phyloP scores from a whole-genome alignment of 1,140 invertebrate species.

The Drosophila insularis region DNA sequence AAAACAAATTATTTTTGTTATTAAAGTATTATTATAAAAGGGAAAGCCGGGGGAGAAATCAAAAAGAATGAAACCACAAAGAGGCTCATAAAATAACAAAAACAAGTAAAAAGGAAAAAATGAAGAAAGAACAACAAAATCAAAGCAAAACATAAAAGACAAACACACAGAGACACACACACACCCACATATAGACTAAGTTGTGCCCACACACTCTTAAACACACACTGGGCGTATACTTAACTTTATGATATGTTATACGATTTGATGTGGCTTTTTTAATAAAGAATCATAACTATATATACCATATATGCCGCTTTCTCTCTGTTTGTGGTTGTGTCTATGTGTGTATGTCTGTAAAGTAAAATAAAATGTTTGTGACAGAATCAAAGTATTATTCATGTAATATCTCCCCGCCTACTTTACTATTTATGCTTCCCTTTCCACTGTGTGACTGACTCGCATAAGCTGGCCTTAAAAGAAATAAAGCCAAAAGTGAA shows the following conservation, averaged over 20 bases:
- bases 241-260: conserved; percentile 12
- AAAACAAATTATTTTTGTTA: conserved; percentile 7
- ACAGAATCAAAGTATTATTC: conserved; percentile 11
- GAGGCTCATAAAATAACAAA: conserved; percentile 1
- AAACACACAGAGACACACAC: not conserved
- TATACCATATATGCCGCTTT: not conserved
- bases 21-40: conserved; percentile 9
- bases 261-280: conserved; percentile 4
- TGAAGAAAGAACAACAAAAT: conserved; percentile 1
- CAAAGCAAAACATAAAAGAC: conserved; percentile 8
- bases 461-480: conserved; percentile 10
- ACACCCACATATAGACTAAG: not conserved
- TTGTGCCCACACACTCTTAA: not conserved
- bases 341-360: not conserved
- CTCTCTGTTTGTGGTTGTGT: not conserved
- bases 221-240: conserved; percentile 2
- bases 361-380: conserved; percentile 5
- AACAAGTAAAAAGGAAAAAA: not conserved
- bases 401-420: not conserved
- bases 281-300: conserved; percentile 11
- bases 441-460: not conserved
- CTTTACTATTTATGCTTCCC: not conserved
- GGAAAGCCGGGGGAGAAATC: not conserved
- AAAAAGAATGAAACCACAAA: conserved; percentile 2
- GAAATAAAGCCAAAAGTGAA: conserved; percentile 1